Percentiles rank a stretch among this genome's conserved stretches.
These are phyloP conservation scores for Troilus luridus DNA, from an alignment of 2,888 invertebrate species.

Conservation along the genomic window DNA sequence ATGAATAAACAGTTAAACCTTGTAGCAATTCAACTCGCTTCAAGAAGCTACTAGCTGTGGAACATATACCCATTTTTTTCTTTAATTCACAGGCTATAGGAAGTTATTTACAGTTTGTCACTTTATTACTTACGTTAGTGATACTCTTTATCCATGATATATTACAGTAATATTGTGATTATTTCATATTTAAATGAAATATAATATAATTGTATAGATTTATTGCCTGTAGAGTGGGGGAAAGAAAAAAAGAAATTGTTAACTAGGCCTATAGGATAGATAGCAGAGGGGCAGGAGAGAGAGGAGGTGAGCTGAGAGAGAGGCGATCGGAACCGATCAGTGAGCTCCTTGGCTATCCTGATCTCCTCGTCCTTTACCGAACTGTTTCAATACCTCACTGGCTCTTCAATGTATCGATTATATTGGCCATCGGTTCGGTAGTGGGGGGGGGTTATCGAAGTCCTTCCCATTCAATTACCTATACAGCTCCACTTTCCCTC, in stretches of 20 bases:
- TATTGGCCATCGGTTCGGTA: background rate
- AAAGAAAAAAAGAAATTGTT: background rate
- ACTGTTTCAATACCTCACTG: constrained; percentile 52
- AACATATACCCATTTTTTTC: too few relatives aligned
- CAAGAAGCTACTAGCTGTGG: too few relatives aligned
- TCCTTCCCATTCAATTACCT: background rate
- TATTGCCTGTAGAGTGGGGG: background rate
- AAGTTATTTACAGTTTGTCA: too few relatives aligned
- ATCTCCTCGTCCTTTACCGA: constrained; percentile 39
- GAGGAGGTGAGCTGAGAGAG: background rate
- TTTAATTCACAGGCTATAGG: too few relatives aligned
- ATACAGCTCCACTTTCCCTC: background rate
- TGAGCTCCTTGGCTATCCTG: background rate
- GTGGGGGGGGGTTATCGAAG: background rate
- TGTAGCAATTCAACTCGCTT: too few relatives aligned
- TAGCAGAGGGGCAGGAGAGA: background rate
- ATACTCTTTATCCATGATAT: too few relatives aligned
- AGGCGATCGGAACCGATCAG: constrained; percentile 11
- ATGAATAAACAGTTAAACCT: too few relatives aligned
- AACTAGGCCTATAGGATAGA: background rate
- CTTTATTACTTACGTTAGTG: too few relatives aligned
- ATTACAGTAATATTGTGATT: too few relatives aligned
- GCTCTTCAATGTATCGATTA: constrained; percentile 42
- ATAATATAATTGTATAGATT: too few relatives aligned
- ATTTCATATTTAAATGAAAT: too few relatives aligned